Conservation (phyloP, 1,140 invertebrate species). For the Anoplolepis gracilipes region DNA sequence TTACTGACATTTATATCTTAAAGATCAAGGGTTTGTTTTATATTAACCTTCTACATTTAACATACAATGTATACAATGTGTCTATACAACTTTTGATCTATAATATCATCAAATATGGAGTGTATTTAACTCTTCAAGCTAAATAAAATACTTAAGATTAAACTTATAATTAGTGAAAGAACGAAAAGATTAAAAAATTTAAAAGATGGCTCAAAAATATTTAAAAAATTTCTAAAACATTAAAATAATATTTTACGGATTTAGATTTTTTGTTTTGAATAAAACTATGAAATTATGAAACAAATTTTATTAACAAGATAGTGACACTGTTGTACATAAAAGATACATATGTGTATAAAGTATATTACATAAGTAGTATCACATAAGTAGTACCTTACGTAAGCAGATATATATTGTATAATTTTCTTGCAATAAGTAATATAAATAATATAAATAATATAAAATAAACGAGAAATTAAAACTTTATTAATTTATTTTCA, state of each 20-base stretch:
- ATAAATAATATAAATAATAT: no score
- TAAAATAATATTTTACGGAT: neutral
- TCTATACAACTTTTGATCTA: neutral
- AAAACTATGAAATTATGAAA: neutral
- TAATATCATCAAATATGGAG: neutral
- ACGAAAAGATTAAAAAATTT: neutral
- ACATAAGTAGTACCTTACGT: neutral
- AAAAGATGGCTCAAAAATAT: neutral
- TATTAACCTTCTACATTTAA: neutral
- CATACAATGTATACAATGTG: no score
- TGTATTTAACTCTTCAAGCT: neutral
- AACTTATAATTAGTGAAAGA: no score
- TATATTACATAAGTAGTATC: neutral
- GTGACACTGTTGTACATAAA: slow-evolving; percentile 1
- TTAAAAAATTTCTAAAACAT: neutral
- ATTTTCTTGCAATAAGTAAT: neutral
- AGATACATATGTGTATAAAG: neutral
- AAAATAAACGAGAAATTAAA: neutral
- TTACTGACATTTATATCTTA: neutral
- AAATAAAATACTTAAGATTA: neutral
- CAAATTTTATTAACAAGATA: slow-evolving; percentile 4
- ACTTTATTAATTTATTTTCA: neutral
- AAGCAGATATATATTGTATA: neutral
- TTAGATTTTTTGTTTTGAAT: neutral
- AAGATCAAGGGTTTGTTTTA: neutral